Evolutionary conservation across 2,797 vertebrate species (phyloP).

Genomic region (Peromyscus nudipes): DNA sequence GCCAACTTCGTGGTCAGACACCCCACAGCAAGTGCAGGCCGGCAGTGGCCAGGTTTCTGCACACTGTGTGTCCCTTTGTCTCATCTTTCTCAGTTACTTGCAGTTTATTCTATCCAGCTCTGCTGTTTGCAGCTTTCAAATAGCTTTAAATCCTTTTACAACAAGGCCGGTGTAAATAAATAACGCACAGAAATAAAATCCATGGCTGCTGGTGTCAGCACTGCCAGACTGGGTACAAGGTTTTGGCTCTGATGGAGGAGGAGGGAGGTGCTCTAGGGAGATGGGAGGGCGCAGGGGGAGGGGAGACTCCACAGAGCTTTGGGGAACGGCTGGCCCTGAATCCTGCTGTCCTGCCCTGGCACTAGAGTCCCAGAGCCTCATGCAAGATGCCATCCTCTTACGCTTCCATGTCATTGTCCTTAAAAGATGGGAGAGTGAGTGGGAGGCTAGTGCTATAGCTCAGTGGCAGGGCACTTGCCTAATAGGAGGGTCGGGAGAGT

Average conservation of each 20-base stretch:
- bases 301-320: background rate
- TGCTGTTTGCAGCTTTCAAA: constrained; percentile 59
- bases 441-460: background rate
- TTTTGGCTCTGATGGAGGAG: background rate
- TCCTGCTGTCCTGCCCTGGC: background rate
- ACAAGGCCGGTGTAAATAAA: constrained; percentile 72
- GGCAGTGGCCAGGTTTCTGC: background rate
- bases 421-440: background rate
- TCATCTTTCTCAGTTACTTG: constrained; percentile 66
- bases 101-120: constrained; percentile 64
- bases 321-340: background rate
- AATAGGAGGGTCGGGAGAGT: background rate
- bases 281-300: background rate
- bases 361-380: background rate
- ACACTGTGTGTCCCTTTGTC: constrained; percentile 16
- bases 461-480: background rate
- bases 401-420: background rate
- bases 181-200: constrained; percentile 67
- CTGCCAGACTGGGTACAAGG: background rate
- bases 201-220: background rate
- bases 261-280: background rate
- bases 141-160: constrained; percentile 69
- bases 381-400: background rate
- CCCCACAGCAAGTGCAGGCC: background rate
- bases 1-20: background rate